These are phyloP conservation scores for Zoanthus gigantus DNA, from an alignment of 92 coral and sea anemone genomes.

Conservation along the genomic window DNA sequence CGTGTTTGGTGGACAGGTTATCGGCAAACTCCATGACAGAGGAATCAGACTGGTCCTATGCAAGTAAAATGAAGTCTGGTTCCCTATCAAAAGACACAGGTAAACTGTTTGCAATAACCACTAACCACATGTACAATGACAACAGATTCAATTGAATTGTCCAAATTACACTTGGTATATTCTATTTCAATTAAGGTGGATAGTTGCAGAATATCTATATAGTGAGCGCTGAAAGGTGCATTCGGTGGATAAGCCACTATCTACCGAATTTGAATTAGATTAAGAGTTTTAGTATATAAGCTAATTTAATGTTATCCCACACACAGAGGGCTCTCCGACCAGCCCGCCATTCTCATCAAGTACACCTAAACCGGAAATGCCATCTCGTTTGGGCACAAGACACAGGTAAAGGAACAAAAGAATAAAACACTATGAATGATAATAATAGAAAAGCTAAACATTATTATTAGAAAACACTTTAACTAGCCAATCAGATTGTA, in stretches of 20 bases:
- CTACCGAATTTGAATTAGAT: no score
- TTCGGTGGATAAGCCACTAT: no score
- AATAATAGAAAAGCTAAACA: not conserved
- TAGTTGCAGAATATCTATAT: no score
- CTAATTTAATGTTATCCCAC: no score
- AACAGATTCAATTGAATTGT: no score
- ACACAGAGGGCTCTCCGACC: conserved; percentile 1
- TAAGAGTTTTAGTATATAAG: no score
- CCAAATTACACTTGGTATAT: no score
- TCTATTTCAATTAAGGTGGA: no score
- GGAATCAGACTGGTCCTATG: conserved; percentile 93
- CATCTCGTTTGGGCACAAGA: conserved; percentile 40
- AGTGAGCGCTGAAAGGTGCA: no score
- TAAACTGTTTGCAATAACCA: not conserved
- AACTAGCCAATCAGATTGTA: not conserved
- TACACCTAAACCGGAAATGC: conserved; percentile 8
- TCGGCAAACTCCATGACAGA: conserved; percentile 99
- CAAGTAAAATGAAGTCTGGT: conserved; percentile 78
- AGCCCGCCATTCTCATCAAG: conserved; percentile 34
- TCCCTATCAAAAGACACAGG: conserved; percentile 50
- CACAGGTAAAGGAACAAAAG: conserved; percentile 1
- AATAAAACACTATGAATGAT: not conserved
- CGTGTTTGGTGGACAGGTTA: conserved; percentile 96
- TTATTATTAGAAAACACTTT: not conserved
- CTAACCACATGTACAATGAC: no score